Percentiles rank a stretch among this genome's conserved stretches.
Conservation (phyloP, 2,888 invertebrate genomes). For the Pantelozetes paolii region DNA sequence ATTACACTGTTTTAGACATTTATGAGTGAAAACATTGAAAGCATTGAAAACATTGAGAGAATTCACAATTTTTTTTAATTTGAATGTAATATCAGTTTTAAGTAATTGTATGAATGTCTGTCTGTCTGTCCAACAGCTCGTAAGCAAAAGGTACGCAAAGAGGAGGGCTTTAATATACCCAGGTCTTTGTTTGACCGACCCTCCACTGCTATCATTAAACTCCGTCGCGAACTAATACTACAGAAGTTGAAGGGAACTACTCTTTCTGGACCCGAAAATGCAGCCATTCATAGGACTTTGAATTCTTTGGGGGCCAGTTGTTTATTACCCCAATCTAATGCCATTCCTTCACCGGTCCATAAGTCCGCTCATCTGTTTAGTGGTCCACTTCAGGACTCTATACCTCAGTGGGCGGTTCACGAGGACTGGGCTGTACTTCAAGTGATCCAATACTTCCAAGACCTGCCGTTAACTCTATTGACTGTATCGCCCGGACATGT, state of each 20-base stretch:
- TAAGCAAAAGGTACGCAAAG: constrained; percentile 59
- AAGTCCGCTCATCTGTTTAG: constrained; percentile 26
- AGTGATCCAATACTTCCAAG: constrained; percentile 58
- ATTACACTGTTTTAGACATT: too few relatives aligned
- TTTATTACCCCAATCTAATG: constrained; percentile 28
- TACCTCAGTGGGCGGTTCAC: constrained; percentile 54
- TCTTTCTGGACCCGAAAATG: constrained; percentile 32
- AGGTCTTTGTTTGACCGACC: constrained; percentile 76
- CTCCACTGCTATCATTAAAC: constrained; percentile 67
- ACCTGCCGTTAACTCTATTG: constrained; percentile 69
- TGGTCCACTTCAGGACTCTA: constrained; percentile 51
- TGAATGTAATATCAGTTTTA: too few relatives aligned
- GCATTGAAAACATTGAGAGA: too few relatives aligned
- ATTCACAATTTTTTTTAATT: too few relatives aligned
- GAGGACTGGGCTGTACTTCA: constrained; percentile 56
- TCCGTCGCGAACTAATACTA: constrained; percentile 70
- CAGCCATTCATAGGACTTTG: constrained; percentile 39
- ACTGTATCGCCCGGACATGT: constrained; percentile 75
- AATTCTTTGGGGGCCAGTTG: constrained; percentile 15
- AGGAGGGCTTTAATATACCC: constrained; percentile 70
- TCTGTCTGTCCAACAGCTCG: constrained; percentile 46
- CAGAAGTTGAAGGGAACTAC: constrained; percentile 61
- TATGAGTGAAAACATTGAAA: too few relatives aligned
- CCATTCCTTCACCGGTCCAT: not conserved
- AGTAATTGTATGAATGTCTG: not conserved